Evolutionary conservation across 2,797 vertebrate genomes (phyloP), one percentile per base, ranked within the genome.

Genomic region (Premnoplex brunnescens): DNA sequence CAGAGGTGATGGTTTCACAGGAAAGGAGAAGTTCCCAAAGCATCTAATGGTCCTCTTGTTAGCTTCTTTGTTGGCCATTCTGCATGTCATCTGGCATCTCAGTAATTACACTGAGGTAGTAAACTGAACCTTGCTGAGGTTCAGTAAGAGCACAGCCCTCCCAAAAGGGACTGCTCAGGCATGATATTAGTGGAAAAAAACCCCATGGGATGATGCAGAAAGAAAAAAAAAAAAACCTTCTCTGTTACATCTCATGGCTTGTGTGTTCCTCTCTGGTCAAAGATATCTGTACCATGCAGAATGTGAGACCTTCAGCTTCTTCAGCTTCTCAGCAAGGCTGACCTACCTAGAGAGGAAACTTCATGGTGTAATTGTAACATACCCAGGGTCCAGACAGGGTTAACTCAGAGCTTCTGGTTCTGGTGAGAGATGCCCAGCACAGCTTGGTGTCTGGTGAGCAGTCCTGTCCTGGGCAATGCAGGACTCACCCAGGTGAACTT

Each of bases 21-120:
- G 54, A 52, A 39, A 93, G 63, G 67, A 75, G 52, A 86, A 46
- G 89, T 74, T 95, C 88, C 84, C 36, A 6, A 73, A 90, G 91
- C 72, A 81, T 83, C 80, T 91, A 76, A 90, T 72, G 72, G 87
- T 73, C 85, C 63, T 92, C 74, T 88, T 95, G 26, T 93, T 64
- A 60, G 41, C 8, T 4, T 7, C 30, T 62, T 66, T 72, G 58
- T 64, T 86, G 91, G 62, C 85, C 30, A 2, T 6, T 3, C 77
- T 77, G 69, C 48, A 46, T 55, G 76, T 79, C 90, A 88, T 89
- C 86, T 91, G 93, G 48, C 37, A 37, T 84, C 91, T 94, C 83
- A 85, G 51, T 81, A 46, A 92, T 68, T 77, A 90, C 90, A 46
- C 84, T 49, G 68, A 81, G n/a, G 44, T 71, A 73, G 86, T 46